Base-by-base conservation (phyloP, 2,797 vertebrate genomes). In the Hippocampus kuda region DNA sequence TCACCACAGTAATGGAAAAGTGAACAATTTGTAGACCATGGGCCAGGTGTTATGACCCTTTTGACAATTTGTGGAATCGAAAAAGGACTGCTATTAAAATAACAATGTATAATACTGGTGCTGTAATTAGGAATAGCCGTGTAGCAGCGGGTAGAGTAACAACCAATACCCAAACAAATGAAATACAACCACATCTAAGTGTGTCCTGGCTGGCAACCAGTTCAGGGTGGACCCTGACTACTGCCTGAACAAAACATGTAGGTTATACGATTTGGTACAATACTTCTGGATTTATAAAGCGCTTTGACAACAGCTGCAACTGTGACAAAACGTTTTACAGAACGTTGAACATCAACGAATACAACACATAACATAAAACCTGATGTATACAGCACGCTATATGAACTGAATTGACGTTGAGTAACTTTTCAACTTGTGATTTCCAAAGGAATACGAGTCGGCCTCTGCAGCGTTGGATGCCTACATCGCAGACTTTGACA, bases 401-500 rank as follows among this genome's bases (percentile, higher is more conserved):
- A 8, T 9, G 16, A 27, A 18, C 15, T 34, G 16, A 34, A 30
- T 6, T 34, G 24, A 4, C 20, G 34, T 26, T 12, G 3, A 63
- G 24, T 13, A 44, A n/a, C 7, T 53, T 16, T 20, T 34, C 16
- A 20, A 51, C 20, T 20, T 67, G n/a, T 8, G 3, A 26, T 68
- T 20, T 59, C 48, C 22, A 26, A 76, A 88, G 76, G 65, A 81
- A 20, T 96, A 95, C 46, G 84, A 84, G 22, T 96, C 94, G 0
- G 94, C 94, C 5, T 91, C 93, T 0, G 88, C 90, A 2, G 94
- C 94, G 1, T 51, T 97, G 54, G 92, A 96, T 6, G 94, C 92
- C 10, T 97, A 97, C 78, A 96, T 96, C 26, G 67, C 90, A 53
- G 94, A 96, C 70, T 95, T 93, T 70, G 86, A 96, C 65, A 82